A percentile compares a stretch with the other conserved stretches of the same genome.
Evolutionary conservation across 1,140 invertebrate species (phyloP).

Genomic region (Penaeus japonicus): DNA sequence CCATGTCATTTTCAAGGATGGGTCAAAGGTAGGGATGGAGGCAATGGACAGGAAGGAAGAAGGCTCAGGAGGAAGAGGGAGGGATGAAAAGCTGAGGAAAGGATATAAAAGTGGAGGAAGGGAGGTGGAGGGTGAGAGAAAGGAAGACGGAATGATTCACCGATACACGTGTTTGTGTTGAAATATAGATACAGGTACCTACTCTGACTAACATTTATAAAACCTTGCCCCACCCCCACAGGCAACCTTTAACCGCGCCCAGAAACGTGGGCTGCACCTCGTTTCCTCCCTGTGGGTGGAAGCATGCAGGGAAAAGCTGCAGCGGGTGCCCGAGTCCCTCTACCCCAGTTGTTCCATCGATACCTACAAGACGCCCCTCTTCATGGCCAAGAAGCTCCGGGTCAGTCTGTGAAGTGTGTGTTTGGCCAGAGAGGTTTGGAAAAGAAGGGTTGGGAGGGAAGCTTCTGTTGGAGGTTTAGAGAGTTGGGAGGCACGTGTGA

Average conservation of each 20-base stretch:
- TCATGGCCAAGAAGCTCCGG: conserved; percentile 6
- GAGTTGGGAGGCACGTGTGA: too few species aligned
- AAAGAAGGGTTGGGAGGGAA: too few species aligned
- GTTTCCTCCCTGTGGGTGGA: conserved; percentile 50
- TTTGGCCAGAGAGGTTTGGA: too few species aligned
- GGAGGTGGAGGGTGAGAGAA: too few species aligned
- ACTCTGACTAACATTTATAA: too few species aligned
- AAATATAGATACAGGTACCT: neutral
- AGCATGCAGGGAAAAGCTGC: conserved; percentile 20
- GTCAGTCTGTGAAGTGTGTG: neutral
- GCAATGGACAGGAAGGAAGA: neutral
- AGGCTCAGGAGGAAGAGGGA: neutral
- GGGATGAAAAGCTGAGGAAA: too few species aligned
- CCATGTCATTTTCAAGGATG: conserved; percentile 51
- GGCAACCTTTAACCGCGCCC: conserved; percentile 22
- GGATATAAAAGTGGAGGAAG: too few species aligned
- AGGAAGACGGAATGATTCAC: too few species aligned
- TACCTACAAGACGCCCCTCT: conserved; percentile 5
- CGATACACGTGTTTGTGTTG: neutral
- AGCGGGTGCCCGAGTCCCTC: conserved; percentile 22
- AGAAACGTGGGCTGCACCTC: conserved; percentile 49
- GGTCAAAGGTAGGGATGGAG: conserved; percentile 19
- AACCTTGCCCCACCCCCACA: neutral
- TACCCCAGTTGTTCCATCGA: conserved; percentile 50
- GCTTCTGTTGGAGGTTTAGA: too few species aligned